phyloP scores from a whole-genome alignment of 2,797 vertebrate genomes.

The Melanotaenia boesemani region DNA sequence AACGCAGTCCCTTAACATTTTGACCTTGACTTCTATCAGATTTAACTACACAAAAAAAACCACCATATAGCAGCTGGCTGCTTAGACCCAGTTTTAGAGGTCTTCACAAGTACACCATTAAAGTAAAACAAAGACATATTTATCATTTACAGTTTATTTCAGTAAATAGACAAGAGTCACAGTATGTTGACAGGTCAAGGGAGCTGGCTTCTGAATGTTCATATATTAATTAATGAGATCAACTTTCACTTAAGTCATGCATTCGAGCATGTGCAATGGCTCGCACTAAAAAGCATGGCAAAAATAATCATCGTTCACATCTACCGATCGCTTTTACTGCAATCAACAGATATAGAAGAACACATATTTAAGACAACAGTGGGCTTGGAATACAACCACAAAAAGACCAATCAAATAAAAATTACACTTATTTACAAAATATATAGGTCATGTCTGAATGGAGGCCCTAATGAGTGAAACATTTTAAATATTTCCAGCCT shows the following conservation, averaged over 20 bases:
- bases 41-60: background rate
- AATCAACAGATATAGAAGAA: constrained; percentile 23
- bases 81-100: constrained; percentile 18
- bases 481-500: constrained; percentile 30
- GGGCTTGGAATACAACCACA: constrained; percentile 46
- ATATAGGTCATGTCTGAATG: constrained; percentile 33
- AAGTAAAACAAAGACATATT: constrained; percentile 58
- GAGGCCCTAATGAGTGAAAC: constrained; percentile 27
- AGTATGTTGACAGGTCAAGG: constrained; percentile 62
- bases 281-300: constrained; percentile 40
- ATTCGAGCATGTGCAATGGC: constrained; percentile 31
- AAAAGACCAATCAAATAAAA: constrained; percentile 41
- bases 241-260: constrained; percentile 57
- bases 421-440: constrained; percentile 61
- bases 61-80: background rate
- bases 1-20: constrained; percentile 35
- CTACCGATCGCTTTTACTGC: constrained; percentile 18
- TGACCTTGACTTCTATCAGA: constrained; percentile 21
- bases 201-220: constrained; percentile 55
- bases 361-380: constrained; percentile 57
- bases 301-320: constrained; percentile 23
- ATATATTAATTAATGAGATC: constrained; percentile 50
- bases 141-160: constrained; percentile 64
- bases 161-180: constrained; percentile 75
- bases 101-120: constrained; percentile 56